Evolutionary conservation across 2,797 vertebrate genomes (phyloP), one percentile per base, ranked within the genome.

Genomic region (Vultur gryphus): DNA sequence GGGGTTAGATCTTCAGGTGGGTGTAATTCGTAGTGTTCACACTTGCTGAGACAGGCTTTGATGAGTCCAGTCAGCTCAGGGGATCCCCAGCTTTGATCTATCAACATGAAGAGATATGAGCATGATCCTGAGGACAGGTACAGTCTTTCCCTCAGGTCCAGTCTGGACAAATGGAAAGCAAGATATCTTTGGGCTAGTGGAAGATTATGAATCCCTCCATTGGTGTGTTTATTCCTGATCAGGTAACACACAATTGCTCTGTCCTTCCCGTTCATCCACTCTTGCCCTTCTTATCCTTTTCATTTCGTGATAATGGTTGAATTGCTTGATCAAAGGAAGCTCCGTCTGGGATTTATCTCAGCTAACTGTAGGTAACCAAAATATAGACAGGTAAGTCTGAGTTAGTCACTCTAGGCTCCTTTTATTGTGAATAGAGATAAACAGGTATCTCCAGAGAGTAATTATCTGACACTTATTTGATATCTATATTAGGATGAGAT

Each of bases 391-490:
- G 86, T 93, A 92, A 91, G 41, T 89, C 87, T 59, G 82, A 94
- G 55, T 94, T 96, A 96, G 80, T 95, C 86, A 96, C 86, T 94
- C 43, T 84, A 95, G 64, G 78, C 55, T 93, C 67, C 88, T 87
- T 96, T 94, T 94, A 77, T 82, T 97, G 84, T 87, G 89, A 91
- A 55, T n/a, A 92, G 89, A 96, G 93, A 96, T 96, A 96, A 93
- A 78, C 66, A 89, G 70, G 29, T 94, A 95, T 90, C 86, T 96
- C 81, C 70, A 89, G 81, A 92, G 89, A 85, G 37, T 75, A 96
- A 95, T 94, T 94, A 96, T 93, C 81, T 89, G 67, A 77, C 92
- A 79, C 61, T 86, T 72, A 43, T 82, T 90, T 95, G 83, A 81
- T 88, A 97, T 72, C 93, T 94, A 54, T 67, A 82, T 90, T 80